Conservation (phyloP, 1,140 invertebrate genomes). For the Rhyzopertha dominica region DNA sequence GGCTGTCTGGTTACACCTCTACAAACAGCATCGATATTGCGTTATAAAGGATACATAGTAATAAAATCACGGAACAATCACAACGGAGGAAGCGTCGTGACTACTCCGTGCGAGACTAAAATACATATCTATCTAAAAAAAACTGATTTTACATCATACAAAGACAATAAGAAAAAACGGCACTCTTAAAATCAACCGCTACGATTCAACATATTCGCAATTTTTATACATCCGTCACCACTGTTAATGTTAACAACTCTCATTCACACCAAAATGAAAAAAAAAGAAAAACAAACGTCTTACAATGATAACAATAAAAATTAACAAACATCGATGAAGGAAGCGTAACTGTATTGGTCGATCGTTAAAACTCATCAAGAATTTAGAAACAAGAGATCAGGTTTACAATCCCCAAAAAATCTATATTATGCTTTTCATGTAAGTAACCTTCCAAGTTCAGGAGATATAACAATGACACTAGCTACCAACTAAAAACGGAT, state of each 20-base stretch:
- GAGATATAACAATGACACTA: constrained; percentile 34
- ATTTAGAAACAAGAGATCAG: constrained; percentile 10
- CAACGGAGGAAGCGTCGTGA: too few relatives aligned
- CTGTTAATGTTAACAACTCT: too few relatives aligned
- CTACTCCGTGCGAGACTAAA: too few relatives aligned
- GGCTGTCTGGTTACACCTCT: constrained; percentile 8
- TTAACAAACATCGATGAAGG: constrained; percentile 17
- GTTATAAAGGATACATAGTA: not conserved
- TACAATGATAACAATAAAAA: constrained; percentile 21
- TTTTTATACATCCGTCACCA: too few relatives aligned
- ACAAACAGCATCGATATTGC: not conserved
- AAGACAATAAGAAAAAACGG: too few relatives aligned
- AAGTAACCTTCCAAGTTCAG: too few relatives aligned
- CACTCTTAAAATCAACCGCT: too few relatives aligned
- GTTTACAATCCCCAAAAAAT: constrained; percentile 11
- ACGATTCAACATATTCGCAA: too few relatives aligned
- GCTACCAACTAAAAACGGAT: constrained; percentile 36
- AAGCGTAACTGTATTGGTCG: constrained; percentile 1
- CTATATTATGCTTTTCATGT: too few relatives aligned
- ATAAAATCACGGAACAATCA: too few relatives aligned
- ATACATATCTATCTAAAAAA: too few relatives aligned
- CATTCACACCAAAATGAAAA: constrained; percentile 6
- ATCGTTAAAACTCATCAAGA: constrained; percentile 13
- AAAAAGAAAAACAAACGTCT: constrained; percentile 19
- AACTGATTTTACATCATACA: too few relatives aligned